Conservation (phyloP, 2,888 invertebrate species). For the Helicoverpa assulta region DNA sequence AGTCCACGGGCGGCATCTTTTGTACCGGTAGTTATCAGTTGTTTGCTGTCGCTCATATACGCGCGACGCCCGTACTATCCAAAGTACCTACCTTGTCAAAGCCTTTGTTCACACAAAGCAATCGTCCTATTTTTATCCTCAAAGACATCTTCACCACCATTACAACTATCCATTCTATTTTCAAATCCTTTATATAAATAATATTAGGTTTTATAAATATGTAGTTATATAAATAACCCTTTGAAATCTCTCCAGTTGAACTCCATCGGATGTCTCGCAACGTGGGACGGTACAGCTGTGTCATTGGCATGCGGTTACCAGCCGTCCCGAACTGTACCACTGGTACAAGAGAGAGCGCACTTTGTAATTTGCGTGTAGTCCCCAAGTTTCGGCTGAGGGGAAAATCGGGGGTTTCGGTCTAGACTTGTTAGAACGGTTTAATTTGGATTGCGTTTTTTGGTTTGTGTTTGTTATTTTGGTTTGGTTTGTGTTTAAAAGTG, state of each 20-base stretch:
- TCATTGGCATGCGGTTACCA: slow-evolving; percentile 38
- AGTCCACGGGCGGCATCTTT: too few species aligned
- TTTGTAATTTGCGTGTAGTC: slow-evolving; percentile 43
- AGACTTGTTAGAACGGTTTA: slow-evolving; percentile 3
- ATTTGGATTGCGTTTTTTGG: not conserved
- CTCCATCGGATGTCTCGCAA: not conserved
- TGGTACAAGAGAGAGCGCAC: slow-evolving; percentile 9
- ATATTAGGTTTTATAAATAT: too few species aligned
- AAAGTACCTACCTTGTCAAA: not conserved
- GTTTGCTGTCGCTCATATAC: too few species aligned
- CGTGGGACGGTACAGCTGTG: slow-evolving; percentile 41
- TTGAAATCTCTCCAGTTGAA: slow-evolving; percentile 9
- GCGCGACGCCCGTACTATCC: too few species aligned
- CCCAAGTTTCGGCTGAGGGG: slow-evolving; percentile 28
- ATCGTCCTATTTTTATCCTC: too few species aligned
- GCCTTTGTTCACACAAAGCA: not conserved
- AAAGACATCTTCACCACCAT: not conserved
- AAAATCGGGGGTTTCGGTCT: not conserved
- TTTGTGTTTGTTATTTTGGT: not conserved
- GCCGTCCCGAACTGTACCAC: slow-evolving; percentile 25
- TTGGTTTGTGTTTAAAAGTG: not conserved
- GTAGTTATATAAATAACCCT: not conserved
- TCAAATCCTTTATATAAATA: not conserved
- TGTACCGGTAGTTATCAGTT: too few species aligned
- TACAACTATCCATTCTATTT: not conserved